Percentiles rank a stretch among this genome's conserved stretches.
These are phyloP conservation scores for Caranx ignobilis DNA, from an alignment of 2,113 vertebrate genomes.

Conservation along the genomic window DNA sequence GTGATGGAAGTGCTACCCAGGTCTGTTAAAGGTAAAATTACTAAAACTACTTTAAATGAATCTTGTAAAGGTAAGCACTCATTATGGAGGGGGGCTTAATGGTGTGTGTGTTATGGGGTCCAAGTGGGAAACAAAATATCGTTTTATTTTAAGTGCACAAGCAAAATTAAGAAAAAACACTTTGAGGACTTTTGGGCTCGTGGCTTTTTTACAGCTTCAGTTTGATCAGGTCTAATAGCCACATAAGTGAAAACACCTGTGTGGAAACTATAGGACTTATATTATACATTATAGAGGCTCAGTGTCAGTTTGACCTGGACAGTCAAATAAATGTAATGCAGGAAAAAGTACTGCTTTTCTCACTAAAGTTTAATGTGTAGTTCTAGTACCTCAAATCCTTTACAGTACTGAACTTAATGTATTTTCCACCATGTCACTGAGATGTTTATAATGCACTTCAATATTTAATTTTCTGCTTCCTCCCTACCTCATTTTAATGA, in stretches of 20 bases:
- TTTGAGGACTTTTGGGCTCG: too few species aligned
- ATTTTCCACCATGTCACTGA: too few species aligned
- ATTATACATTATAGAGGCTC: not conserved
- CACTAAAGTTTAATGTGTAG: not conserved
- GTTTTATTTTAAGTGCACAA: not conserved
- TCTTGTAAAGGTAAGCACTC: too few species aligned
- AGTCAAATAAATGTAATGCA: not conserved
- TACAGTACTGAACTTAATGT: not conserved
- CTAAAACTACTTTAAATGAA: not conserved
- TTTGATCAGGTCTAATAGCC: not conserved
- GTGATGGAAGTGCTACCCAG: not conserved
- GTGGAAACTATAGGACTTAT: not conserved
- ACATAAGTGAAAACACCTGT: not conserved
- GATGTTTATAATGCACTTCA: too few species aligned
- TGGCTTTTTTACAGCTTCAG: not conserved
- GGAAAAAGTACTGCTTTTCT: not conserved
- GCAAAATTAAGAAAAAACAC: not conserved
- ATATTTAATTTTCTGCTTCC: too few species aligned
- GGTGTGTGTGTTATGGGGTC: too few species aligned
- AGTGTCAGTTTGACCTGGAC: too few species aligned
- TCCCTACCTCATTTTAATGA: too few species aligned
- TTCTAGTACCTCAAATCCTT: not conserved
- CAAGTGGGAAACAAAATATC: too few species aligned
- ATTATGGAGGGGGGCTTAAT: too few species aligned
- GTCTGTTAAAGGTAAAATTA: not conserved